A percentile compares a stretch with the other conserved stretches of the same genome.
phyloP scores from a whole-genome alignment of 1,140 invertebrate species.

The Euwallacea fornicatus region DNA sequence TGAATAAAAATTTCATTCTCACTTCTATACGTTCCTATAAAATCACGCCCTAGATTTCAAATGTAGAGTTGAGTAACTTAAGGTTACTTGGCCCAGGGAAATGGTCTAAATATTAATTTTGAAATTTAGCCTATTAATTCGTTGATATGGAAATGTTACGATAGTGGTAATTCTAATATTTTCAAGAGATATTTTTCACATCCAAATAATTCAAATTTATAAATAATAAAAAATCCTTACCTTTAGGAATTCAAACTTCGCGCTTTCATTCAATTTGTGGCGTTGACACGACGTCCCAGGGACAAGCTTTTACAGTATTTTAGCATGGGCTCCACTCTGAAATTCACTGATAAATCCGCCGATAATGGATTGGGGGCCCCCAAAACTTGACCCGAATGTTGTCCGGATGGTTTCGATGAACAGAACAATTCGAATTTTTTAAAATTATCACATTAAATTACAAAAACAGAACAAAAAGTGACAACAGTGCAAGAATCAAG shows the following conservation, averaged over 20 bases:
- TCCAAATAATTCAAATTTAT: background rate
- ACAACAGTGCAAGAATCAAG: slow-evolving; percentile 48
- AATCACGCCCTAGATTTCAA: too few species aligned
- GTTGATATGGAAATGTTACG: too few species aligned
- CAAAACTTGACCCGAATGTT: slow-evolving; percentile 14
- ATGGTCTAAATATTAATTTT: too few species aligned
- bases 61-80: background rate
- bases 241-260: slow-evolving; percentile 40
- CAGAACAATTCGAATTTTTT: slow-evolving; percentile 16
- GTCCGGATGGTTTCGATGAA: background rate
- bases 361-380: background rate
- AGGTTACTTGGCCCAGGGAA: too few species aligned
- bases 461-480: slow-evolving; percentile 47
- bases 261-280: slow-evolving; percentile 41
- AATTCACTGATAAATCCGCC: slow-evolving; percentile 16
- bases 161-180: too few species aligned
- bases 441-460: slow-evolving; percentile 34
- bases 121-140: too few species aligned
- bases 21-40: too few species aligned
- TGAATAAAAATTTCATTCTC: too few species aligned
- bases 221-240: background rate
- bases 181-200: too few species aligned
- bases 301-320: slow-evolving; percentile 43
- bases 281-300: slow-evolving; percentile 52
- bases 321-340: slow-evolving; percentile 31